These are phyloP conservation scores for Orthosia incerta DNA, from an alignment of 2,888 invertebrate genomes.

Conservation along the genomic window DNA sequence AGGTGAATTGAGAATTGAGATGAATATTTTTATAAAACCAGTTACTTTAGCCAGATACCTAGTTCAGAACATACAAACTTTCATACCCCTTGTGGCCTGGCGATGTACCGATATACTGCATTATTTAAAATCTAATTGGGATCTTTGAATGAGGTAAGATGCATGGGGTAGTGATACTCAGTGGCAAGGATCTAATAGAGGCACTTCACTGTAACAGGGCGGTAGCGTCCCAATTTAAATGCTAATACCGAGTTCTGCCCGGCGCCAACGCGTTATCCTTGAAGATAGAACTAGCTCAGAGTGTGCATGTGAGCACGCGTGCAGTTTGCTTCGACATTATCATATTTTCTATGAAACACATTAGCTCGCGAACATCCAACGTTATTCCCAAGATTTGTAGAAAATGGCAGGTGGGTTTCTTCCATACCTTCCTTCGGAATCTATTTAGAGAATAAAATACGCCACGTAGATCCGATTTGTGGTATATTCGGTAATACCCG, in stretches of 20 bases:
- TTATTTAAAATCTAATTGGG: neutral
- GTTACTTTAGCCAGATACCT: neutral
- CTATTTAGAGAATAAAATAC: constrained; percentile 36
- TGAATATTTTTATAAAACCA: neutral
- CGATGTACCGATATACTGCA: neutral
- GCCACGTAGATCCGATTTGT: constrained; percentile 35
- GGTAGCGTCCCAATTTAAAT: constrained; percentile 80
- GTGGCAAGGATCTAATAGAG: constrained; percentile 30
- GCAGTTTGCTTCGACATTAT: constrained; percentile 46
- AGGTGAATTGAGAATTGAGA: no score
- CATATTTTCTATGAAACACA: constrained; percentile 38
- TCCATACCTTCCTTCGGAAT: neutral
- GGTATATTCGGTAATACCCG: constrained; percentile 36
- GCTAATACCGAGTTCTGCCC: constrained; percentile 78
- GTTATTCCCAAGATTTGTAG: constrained; percentile 20
- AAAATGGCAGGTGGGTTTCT: neutral
- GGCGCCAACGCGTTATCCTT: constrained; percentile 75
- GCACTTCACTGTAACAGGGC: constrained; percentile 59
- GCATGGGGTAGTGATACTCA: constrained; percentile 28
- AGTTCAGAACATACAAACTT: neutral
- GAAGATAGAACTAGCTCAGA: constrained; percentile 76
- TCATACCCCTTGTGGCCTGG: neutral
- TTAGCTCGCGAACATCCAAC: constrained; percentile 19
- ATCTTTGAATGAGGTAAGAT: constrained; percentile 13
- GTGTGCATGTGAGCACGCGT: constrained; percentile 71